Evolutionary conservation across 1,140 invertebrate genomes (phyloP), one percentile per base, ranked within the genome.

Genomic region (Lepidurus packardi): DNA sequence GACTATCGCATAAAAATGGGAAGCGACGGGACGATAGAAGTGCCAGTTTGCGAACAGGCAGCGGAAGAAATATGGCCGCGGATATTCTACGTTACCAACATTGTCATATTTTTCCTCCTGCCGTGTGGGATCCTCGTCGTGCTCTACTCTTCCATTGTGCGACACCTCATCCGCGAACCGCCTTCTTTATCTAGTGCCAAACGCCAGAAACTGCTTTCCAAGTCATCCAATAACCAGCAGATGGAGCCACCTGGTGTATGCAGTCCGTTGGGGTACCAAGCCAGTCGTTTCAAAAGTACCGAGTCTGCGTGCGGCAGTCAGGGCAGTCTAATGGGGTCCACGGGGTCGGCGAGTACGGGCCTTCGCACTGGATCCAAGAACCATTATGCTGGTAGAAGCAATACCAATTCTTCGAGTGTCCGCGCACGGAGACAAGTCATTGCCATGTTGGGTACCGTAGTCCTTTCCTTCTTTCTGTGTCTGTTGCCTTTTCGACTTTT

Each of bases 381-480:
- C 77, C 77, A 7, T 79, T 78, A 65, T 77, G 78, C 24, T 77
- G 76, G 43, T 75, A 75, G 79, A 79, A 80, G 73, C 81, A 79
- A 16, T 80, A 81, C 45, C 75, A 78, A 75, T 77, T 24, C 83
- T 83, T 80, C 75, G 82, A 44, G 81, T 83, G 5, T 65, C 53
- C 53, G 53, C 53, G 53, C 53, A 16, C n/a, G 85, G 8, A 79
- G 82, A 21, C 87, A 88, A 80, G 85, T 89, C 0, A 84, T 88
- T 2, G 73, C 84, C 25, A 96, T 95, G 93, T 86, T 97, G 24
- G 90, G 92, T 42, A 91, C 91, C 0, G 93, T 97, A 7, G 92
- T 96, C 1, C 84, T 92, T 43, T 90, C 92, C 80, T 96, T 96
- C 84, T 96, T 96, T 85, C 82, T 95, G 7, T 96, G 93, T 82